Evolutionary conservation across 2,888 invertebrate genomes (phyloP), one percentile per base, ranked within the genome.

Genomic region (Cheilosia urbana): DNA sequence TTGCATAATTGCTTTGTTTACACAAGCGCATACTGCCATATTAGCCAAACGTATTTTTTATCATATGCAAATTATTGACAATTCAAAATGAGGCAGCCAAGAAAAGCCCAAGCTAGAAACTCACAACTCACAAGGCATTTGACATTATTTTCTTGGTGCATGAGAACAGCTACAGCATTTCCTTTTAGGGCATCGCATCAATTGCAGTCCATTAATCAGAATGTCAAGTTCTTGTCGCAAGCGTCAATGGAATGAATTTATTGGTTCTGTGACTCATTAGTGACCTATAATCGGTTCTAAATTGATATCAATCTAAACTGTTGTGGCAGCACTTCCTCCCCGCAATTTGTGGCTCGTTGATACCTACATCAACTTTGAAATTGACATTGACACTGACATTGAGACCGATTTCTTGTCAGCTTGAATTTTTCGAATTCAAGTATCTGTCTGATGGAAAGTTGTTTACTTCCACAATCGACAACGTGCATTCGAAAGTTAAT

Each of bases 251-350:
- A 37, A n/a, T 19, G 37, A 49, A 65, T 37, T 51, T n/a, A 65
- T 37, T 34, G 65, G 21, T 37, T 27, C 45, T 45, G 17, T 27
- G 65, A 49, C 30, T 65, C 34, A 37, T 65, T 37, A 49, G 49
- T 65, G 65, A 47, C 21, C 51, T n/a, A n/a, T n/a, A 65, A 51
- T 24, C 37, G 34, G 51, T 21, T 37, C 17, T 17, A 51, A 51
- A 65, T 65, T 65, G 65, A 51, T 37, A 65, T 37, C 65, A 51
- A 65, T 65, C 51, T 65, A n/a, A 17, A 40, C 37, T 65, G 19
- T 51, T 37, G 4, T 37, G 3, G 37, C 37, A 37, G 13, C 13
- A 37, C 4, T 37, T 13, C 13, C 4, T 7, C 13, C 4, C 13
- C 11, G 34, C 34, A 34, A 34, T 11, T 34, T 34, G 34, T 34